Conservation (phyloP, 2,113 vertebrate genomes). For the Pica pica region DNA sequence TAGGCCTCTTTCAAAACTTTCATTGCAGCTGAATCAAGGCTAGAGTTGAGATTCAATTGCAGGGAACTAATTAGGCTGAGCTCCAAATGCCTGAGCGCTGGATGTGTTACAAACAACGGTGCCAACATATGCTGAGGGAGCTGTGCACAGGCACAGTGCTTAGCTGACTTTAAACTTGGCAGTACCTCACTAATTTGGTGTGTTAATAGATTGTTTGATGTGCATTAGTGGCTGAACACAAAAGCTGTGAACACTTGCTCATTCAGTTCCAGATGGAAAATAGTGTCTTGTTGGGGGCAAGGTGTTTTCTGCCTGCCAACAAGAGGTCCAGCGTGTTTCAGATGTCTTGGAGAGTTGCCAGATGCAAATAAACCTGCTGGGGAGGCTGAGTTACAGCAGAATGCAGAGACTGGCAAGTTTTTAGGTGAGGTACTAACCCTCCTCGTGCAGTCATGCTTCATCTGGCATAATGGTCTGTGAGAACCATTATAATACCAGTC, state of each 20-base stretch:
- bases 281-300: neutral
- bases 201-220: slow-evolving; percentile 36
- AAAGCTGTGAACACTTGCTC: neutral
- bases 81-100: neutral
- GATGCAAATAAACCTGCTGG: neutral
- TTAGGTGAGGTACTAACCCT: neutral
- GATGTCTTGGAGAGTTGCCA: neutral
- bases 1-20: slow-evolving; percentile 26
- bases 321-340: neutral
- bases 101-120: neutral
- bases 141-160: neutral
- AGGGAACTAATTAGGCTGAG: slow-evolving; percentile 47
- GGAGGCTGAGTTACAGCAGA: neutral
- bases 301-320: neutral
- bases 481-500: neutral
- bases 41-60: slow-evolving; percentile 34
- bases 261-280: slow-evolving; percentile 7
- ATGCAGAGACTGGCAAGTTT: neutral
- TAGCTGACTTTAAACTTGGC: slow-evolving; percentile 10
- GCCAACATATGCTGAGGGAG: neutral
- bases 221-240: neutral
- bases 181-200: slow-evolving; percentile 24
- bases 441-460: neutral
- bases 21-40: neutral
- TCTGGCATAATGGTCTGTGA: neutral